These are phyloP conservation scores for Mycogona germanica DNA, from an alignment of 2,888 invertebrate species.

Conservation along the genomic window DNA sequence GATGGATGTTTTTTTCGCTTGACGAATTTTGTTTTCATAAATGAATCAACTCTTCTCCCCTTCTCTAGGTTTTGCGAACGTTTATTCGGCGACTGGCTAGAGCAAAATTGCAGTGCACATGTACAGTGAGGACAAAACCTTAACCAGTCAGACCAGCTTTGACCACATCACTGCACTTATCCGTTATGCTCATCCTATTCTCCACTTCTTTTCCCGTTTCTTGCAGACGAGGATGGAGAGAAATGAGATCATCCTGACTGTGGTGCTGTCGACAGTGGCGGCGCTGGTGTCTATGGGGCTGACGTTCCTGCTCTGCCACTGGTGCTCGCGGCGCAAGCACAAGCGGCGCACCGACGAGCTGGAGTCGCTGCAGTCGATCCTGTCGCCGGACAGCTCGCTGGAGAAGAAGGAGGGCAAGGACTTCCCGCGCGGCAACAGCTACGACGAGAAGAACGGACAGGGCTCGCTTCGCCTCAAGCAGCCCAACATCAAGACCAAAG, in stretches of 20 bases:
- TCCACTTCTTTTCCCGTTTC: not conserved
- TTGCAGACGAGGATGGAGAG: slow-evolving; percentile 21
- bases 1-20: too few species aligned
- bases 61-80: too few species aligned
- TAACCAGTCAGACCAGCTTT: too few species aligned
- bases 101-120: too few species aligned
- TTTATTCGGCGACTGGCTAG: too few species aligned
- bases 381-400: slow-evolving; percentile 16
- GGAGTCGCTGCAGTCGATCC: slow-evolving; percentile 23
- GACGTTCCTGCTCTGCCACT: slow-evolving; percentile 41
- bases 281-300: slow-evolving; percentile 22
- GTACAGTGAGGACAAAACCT: too few species aligned
- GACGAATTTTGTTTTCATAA: too few species aligned
- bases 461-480: slow-evolving; percentile 48
- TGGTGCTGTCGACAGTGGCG: slow-evolving; percentile 21
- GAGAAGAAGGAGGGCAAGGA: slow-evolving; percentile 18
- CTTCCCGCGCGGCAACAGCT: slow-evolving; percentile 46
- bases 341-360: slow-evolving; percentile 44
- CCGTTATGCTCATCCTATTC: too few species aligned
- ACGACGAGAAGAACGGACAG: slow-evolving; percentile 28
- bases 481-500: slow-evolving; percentile 58
- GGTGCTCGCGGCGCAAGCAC: slow-evolving; percentile 42
- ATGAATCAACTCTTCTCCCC: too few species aligned
- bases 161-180: too few species aligned
- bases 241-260: slow-evolving; percentile 22